Percentiles rank a stretch among this genome's conserved stretches.
Evolutionary conservation across 1,140 invertebrate genomes (phyloP).

Genomic region (Colletes gigas): DNA sequence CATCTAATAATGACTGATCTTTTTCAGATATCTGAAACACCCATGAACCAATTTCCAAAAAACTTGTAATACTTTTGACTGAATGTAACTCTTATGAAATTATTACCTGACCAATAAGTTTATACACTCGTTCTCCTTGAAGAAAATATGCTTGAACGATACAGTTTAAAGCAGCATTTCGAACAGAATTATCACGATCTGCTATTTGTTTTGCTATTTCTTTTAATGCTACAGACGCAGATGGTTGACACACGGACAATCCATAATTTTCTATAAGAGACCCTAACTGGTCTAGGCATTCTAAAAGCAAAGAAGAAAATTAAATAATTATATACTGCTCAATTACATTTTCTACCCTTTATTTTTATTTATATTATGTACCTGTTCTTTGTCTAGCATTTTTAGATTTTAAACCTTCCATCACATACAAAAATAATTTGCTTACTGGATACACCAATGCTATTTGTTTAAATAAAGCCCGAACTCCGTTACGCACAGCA

Average conservation of each 20-base stretch:
- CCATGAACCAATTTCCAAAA: conserved; percentile 2
- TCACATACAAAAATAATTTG: conserved; percentile 94
- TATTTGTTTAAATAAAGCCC: conserved; percentile 92
- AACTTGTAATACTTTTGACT: background rate
- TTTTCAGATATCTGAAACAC: conserved; percentile 92
- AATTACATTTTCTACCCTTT: conserved; percentile 14
- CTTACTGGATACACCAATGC: conserved; percentile 92
- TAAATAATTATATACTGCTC: background rate
- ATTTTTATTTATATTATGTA: conserved; percentile 68
- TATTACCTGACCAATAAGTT: conserved; percentile 92
- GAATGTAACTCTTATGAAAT: background rate
- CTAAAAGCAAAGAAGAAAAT: conserved; percentile 77
- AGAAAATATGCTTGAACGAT: conserved; percentile 95
- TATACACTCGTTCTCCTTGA: conserved; percentile 94
- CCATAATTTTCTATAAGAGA: conserved; percentile 93
- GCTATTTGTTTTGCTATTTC: conserved; percentile 97
- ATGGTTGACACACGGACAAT: conserved; percentile 90
- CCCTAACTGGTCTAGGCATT: conserved; percentile 96
- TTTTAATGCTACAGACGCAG: conserved; percentile 90
- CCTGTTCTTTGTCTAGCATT: conserved; percentile 96
- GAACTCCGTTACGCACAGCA: conserved; percentile 93
- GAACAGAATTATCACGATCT: conserved; percentile 97
- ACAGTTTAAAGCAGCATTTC: conserved; percentile 97
- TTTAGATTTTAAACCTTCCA: conserved; percentile 98
- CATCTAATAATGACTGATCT: conserved; percentile 95